Base-by-base conservation (phyloP, 1,140 invertebrate genomes). In the Leguminivora glycinivorella region DNA sequence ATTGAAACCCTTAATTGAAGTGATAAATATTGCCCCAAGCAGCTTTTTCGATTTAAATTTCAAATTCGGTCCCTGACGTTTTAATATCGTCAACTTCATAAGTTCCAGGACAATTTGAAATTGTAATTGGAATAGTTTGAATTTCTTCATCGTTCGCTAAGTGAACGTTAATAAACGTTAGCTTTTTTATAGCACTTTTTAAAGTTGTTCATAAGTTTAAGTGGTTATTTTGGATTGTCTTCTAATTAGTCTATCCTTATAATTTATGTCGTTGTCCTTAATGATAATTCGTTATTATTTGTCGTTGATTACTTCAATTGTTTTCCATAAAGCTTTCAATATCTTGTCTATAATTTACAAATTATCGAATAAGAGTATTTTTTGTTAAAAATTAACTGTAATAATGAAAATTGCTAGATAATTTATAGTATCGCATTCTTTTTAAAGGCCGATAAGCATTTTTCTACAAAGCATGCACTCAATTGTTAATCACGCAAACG, bases 101-200 rank as follows among this genome's bases (percentile, higher is more conserved):
- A 52, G 47, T 52, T 52, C 47, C 47, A 52, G 58, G 25, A 29
- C 58, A 63, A 60, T 29, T 29, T 29, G 26, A 63, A 29, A 29
- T 63, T 63, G n/a, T 29, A 63, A 63, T 63, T 63, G 58, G 25
- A 63, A 63, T 63, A 52, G 24, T 63, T 63, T 63, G 25, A 63
- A 63, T 63, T 63, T 63, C 58, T 63, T 63, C 58, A 63, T 34
- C 26, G 58, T 63, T 17, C 58, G 26, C 25, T 31, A 29, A 52
- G 47, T 52, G 47, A 52, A 22, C 47, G 7, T 52, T 52, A 52
- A 22, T 52, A 52, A 52, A 52, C 17, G 47, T 52, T 52, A 52
- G 19, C 19, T 52, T 52, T 52, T 52, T 52, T 22, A n/a, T 22
- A 14, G 19, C 22, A 22, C 19, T 52, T 52, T 52, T 52, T 52